Conservation (phyloP, 2,113 vertebrate genomes). For the Anhinga anhinga region DNA sequence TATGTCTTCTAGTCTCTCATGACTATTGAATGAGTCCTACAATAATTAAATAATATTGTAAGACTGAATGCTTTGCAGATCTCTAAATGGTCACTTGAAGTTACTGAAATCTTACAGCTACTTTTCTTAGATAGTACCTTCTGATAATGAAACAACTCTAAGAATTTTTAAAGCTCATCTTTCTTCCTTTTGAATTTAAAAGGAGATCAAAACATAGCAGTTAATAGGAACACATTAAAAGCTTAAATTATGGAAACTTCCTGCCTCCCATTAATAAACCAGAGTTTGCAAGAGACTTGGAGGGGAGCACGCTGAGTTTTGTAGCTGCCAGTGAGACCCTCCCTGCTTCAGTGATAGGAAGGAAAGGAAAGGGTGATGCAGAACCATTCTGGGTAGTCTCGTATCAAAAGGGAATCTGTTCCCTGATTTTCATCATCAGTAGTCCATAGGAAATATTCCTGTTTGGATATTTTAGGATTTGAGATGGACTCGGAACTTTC, state of each 20-base stretch:
- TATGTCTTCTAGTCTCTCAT: background rate
- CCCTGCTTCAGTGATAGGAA: background rate
- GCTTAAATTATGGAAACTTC: background rate
- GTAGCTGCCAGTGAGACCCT: background rate
- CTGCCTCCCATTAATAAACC: background rate
- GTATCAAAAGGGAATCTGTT: background rate
- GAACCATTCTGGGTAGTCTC: background rate
- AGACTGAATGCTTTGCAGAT: background rate
- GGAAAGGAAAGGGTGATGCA: background rate
- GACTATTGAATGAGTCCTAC: background rate
- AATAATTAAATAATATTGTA: background rate
- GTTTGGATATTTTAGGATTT: background rate
- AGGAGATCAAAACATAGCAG: background rate
- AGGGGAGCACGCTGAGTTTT: background rate
- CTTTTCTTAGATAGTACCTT: background rate
- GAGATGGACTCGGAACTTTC: background rate
- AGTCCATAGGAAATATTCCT: background rate
- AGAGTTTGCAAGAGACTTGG: background rate
- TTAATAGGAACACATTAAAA: background rate
- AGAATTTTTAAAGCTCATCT: background rate
- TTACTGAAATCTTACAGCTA: background rate
- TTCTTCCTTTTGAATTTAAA: background rate
- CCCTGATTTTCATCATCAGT: background rate
- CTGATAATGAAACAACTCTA: background rate
- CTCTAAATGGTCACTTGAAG: background rate